Evolutionary conservation across 2,113 vertebrate genomes (phyloP), one percentile per base, ranked within the genome.

Genomic region (Patagioenas fasciata): DNA sequence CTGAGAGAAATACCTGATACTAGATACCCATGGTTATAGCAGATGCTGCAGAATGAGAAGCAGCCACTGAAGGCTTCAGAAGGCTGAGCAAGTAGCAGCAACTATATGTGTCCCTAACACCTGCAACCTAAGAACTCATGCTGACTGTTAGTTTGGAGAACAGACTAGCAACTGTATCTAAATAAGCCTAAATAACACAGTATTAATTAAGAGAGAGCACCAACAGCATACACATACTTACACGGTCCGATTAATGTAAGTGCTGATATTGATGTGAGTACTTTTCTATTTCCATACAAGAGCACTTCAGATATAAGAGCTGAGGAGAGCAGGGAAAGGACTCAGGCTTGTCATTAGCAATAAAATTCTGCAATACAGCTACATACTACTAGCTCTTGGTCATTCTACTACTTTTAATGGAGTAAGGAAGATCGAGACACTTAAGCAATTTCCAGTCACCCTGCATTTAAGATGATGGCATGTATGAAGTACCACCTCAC

Each of bases 81-180:
- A 48, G 21, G 16, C 10, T 28, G 24, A 88, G 58, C 44, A 48
- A 64, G 16, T 1, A 72, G 60, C 57, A 53, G 38, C 23, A 67
- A 69, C 36, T 34, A 3, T 0, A 23, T 0, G 0, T 3, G 0
- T 7, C 7, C n/a, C 18, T 7, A 69, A 24, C 9, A 69, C 31
- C 74, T 28, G 20, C 38, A 64, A 10, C 62, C 57, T 40, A 14
- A 42, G 40, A 53, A 84, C 50, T 10, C 47, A 11, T 1, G 5
- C 56, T 67, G 53, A 42, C 44, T 26, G 20, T 1, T 32, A 14
- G 12, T 17, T 6, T 8, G 15, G 72, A 61, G 47, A 88, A 21
- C 24, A 44, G 44, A 71, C 36, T 26, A 53, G 58, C 20, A 34
- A n/a, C 24, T 80, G 4, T 7, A 36, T 4, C 36, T 51, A 80